These are phyloP conservation scores for Monopterus albus DNA, from an alignment of 2,113 vertebrate species.

Conservation along the genomic window DNA sequence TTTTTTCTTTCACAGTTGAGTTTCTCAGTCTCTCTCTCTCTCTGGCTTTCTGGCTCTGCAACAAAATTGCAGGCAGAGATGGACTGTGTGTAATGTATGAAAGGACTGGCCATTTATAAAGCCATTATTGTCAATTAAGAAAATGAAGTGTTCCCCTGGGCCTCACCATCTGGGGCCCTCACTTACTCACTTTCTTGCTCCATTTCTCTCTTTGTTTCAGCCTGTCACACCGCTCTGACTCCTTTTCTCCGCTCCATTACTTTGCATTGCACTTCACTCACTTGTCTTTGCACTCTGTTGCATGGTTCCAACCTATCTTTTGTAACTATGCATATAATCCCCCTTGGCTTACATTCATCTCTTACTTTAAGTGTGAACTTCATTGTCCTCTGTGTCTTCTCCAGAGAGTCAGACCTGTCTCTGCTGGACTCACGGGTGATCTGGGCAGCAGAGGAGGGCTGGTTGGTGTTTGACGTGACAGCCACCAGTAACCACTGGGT, in stretches of 20 bases:
- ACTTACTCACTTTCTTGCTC: slow-evolving; percentile 34
- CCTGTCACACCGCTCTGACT: slow-evolving; percentile 40
- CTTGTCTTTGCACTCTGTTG: slow-evolving; percentile 19
- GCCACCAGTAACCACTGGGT: slow-evolving; percentile 98
- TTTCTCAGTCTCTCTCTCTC: slow-evolving; percentile 31
- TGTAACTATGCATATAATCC: slow-evolving; percentile 14
- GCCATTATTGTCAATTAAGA: slow-evolving; percentile 86
- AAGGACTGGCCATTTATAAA: slow-evolving; percentile 81
- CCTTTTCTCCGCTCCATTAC: slow-evolving; percentile 28
- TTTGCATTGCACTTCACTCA: slow-evolving; percentile 24
- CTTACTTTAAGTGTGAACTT: slow-evolving; percentile 7
- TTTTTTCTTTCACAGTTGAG: slow-evolving; percentile 53
- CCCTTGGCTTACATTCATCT: neutral
- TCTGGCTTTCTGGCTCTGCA: slow-evolving; percentile 58
- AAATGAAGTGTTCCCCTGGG: slow-evolving; percentile 84
- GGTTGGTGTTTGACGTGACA: slow-evolving; percentile 97
- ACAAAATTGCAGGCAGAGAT: slow-evolving; percentile 75
- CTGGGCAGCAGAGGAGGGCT: slow-evolving; percentile 96
- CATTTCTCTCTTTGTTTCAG: slow-evolving; percentile 47
- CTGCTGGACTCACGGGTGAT: slow-evolving; percentile 93
- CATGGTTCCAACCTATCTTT: neutral
- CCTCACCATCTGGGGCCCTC: slow-evolving; percentile 79
- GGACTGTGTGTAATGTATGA: slow-evolving; percentile 75
- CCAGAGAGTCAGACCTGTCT: slow-evolving; percentile 93
- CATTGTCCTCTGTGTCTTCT: no score